Evolutionary conservation across 2,113 vertebrate genomes (phyloP).

Genomic region (Pomatorhinus ruficollis): DNA sequence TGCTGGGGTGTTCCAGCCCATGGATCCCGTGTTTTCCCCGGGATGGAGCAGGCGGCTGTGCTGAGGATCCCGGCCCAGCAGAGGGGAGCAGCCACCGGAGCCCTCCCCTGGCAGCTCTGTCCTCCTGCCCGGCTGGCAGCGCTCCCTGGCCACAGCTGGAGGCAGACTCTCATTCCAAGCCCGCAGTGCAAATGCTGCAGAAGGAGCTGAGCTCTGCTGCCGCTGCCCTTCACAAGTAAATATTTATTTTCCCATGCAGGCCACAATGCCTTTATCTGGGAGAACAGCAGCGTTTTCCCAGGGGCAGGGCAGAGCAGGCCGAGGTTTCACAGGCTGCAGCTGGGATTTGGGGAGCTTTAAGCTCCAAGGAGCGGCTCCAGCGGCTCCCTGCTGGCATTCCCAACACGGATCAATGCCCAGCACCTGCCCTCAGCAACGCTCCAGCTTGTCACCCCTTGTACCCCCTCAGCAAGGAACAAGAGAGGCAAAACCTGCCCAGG

Average conservation of each 20-base stretch:
- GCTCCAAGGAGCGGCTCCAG: neutral
- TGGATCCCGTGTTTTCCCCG: fast-evolving
- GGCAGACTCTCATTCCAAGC: neutral
- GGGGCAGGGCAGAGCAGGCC: neutral
- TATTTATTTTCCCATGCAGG: neutral
- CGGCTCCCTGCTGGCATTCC: neutral
- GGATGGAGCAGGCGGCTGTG: neutral
- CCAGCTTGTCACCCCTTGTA: neutral
- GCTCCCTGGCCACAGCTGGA: neutral
- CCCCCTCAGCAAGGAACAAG: neutral
- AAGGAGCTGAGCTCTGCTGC: neutral
- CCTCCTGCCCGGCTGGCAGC: neutral
- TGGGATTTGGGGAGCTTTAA: neutral
- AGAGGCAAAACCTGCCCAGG: neutral
- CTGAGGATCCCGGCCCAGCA: neutral
- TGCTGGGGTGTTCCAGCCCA: fast-evolving
- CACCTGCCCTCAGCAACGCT: neutral
- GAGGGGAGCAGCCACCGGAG: neutral
- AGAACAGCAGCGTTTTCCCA: neutral
- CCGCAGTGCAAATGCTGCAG: neutral
- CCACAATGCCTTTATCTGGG: neutral
- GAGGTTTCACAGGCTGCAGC: neutral
- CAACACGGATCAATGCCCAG: neutral
- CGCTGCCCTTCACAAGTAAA: neutral
- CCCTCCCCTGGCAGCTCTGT: neutral